Conservation (phyloP, 1,140 invertebrate species). For the Bombus vancouverensis region DNA sequence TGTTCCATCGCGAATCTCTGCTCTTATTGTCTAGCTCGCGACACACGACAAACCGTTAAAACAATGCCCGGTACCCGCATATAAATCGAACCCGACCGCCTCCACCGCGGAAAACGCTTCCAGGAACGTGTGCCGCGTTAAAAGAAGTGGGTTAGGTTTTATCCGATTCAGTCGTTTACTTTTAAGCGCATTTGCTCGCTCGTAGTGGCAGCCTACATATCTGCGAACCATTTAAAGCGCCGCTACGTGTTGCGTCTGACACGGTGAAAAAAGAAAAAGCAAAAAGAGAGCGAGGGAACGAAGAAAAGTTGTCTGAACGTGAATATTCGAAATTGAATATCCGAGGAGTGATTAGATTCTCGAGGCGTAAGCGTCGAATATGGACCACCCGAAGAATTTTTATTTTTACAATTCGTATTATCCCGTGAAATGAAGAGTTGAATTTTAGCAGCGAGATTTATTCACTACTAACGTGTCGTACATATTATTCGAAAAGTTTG, state of each 20-base stretch:
- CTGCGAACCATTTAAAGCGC: not conserved
- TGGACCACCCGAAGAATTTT: too few relatives aligned
- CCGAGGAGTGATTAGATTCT: not conserved
- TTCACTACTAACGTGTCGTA: too few relatives aligned
- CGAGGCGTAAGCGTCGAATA: too few relatives aligned
- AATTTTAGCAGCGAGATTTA: not conserved
- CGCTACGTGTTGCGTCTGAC: conserved; percentile 8
- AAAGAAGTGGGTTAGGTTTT: conserved; percentile 47
- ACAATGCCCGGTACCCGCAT: conserved; percentile 48
- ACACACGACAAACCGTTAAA: conserved; percentile 54
- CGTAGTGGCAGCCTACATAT: not conserved
- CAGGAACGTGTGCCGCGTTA: conserved; percentile 15
- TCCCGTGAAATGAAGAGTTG: too few relatives aligned
- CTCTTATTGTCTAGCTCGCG: conserved; percentile 47
- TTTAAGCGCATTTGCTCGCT: conserved; percentile 2
- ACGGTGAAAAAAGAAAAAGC: not conserved
- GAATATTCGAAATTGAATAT: not conserved
- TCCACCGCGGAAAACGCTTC: conserved; percentile 22
- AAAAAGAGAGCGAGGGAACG: not conserved
- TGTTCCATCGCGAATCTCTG: conserved; percentile 32
- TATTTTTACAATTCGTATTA: too few relatives aligned
- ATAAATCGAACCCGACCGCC: conserved; percentile 12
- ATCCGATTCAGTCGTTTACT: conserved; percentile 28
- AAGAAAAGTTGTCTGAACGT: not conserved
- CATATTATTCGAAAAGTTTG: too few relatives aligned